Evolutionary conservation across 2,113 vertebrate species (phyloP), one percentile per base, ranked within the genome.

Genomic region (Micronycteris hirsuta): DNA sequence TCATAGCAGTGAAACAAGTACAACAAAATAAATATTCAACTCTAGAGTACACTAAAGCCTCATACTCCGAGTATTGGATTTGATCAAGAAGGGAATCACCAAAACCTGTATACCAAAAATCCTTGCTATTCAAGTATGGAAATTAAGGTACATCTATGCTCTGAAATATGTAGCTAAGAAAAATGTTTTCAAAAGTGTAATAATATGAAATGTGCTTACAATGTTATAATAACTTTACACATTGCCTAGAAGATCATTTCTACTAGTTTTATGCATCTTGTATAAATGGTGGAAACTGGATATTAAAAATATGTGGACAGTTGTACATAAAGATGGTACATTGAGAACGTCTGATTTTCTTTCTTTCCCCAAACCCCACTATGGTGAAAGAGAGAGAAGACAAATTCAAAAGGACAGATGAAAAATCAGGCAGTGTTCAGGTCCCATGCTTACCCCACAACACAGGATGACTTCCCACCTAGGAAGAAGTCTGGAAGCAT

Each of bases 11-110:
- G 56, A 91, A 83, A 92, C 80, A 73, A 91, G 58, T 71, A 15
- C 94, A 88, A 73, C 47, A 93, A 95, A 63, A 86, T 87, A 94
- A 95, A 91, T 86, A 73, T 31, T 56, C 43, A 86, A 54, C 31
- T 61, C 54, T 31, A 85, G 43, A 58, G 19, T n/a, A 77, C 95
- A 91, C 73, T 33, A 90, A 86, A 87, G 19, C 28, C 38, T 54
- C 24, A 31, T 11, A 61, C 20, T 68, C 67, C 24, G 38, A 76
- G 22, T 90, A 84, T 58, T 92, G 58, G 47, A 52, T 92, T 74
- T 67, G 49, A 70, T 81, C 80, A 24, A 45, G 41, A 74, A 92
- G 52, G 52, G 28, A 90, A 90, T 81, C 89, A 89, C 58, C 52
- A 2, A 94, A 95, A 84, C 24, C 54, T 74, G 28, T 58, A 33